phyloP scores from a whole-genome alignment of 2,888 invertebrate species.

The Dioctria rufipes region DNA sequence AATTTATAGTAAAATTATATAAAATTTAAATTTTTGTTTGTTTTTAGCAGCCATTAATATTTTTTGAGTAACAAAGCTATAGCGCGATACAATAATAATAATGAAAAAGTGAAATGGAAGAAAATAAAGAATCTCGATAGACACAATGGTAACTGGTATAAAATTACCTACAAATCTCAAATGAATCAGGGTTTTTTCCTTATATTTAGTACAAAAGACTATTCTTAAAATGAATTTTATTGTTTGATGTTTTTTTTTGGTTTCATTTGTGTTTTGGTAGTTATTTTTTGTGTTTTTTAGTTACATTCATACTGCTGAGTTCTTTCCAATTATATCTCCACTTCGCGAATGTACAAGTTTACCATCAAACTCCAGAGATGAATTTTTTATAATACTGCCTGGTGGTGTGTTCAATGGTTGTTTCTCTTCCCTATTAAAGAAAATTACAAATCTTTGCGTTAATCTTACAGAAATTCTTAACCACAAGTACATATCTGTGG shows the following conservation, averaged over 20 bases:
- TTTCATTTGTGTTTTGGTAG: slow-evolving; percentile 14
- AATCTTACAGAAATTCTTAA: too few relatives aligned
- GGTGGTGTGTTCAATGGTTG: slow-evolving; percentile 78
- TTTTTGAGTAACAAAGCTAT: too few relatives aligned
- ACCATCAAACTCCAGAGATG: slow-evolving; percentile 87
- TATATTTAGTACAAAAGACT: slow-evolving; percentile 21
- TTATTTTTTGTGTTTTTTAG: neutral
- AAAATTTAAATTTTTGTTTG: too few relatives aligned
- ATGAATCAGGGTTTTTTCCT: neutral
- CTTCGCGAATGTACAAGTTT: slow-evolving; percentile 87
- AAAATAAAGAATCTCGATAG: too few relatives aligned
- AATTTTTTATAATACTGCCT: slow-evolving; percentile 81
- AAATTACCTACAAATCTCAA: neutral
- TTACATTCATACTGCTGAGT: slow-evolving; percentile 81
- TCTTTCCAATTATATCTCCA: slow-evolving; percentile 88
- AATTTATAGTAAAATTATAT: too few relatives aligned
- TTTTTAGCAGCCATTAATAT: too few relatives aligned
- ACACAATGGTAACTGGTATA: neutral
- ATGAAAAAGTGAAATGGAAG: too few relatives aligned
- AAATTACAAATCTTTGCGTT: slow-evolving; percentile 61
- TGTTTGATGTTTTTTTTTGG: neutral
- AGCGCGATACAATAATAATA: too few relatives aligned
- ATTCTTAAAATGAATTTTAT: slow-evolving; percentile 11
- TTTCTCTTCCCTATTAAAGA: slow-evolving; percentile 80
- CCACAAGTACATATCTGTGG: too few relatives aligned